Conservation (phyloP, 2,113 vertebrate species). For the Castor canadensis region DNA sequence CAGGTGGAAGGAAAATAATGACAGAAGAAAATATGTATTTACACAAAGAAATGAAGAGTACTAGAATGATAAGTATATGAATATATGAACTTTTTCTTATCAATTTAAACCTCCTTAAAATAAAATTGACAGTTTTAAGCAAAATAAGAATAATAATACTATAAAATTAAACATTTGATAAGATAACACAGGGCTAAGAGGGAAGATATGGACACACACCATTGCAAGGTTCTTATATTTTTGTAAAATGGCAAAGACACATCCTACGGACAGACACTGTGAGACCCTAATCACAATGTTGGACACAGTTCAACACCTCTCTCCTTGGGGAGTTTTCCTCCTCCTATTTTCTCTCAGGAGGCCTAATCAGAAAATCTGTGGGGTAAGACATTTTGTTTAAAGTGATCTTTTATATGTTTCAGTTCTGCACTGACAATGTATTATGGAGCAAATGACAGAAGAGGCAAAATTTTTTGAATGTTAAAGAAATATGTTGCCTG, state of each 20-base stretch:
- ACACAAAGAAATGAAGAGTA: too few relatives aligned
- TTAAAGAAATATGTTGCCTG: neutral
- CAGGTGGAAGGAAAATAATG: neutral
- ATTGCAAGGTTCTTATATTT: too few relatives aligned
- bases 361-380: neutral
- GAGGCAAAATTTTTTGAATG: neutral
- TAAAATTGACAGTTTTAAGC: neutral
- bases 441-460: neutral
- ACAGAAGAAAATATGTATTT: neutral
- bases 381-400: neutral
- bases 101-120: too few relatives aligned
- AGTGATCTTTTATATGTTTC: neutral
- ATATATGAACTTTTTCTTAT: too few relatives aligned
- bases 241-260: neutral
- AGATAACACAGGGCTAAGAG: neutral
- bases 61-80: neutral
- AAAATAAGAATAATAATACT: neutral
- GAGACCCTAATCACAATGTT: neutral
- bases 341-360: neutral
- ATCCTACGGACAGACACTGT: neutral
- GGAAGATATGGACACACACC: too few relatives aligned
- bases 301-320: neutral
- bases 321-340: neutral
- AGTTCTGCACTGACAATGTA: neutral
- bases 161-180: neutral